Base-by-base conservation (phyloP, 2,113 vertebrate species). In the Syngnathus floridae region DNA sequence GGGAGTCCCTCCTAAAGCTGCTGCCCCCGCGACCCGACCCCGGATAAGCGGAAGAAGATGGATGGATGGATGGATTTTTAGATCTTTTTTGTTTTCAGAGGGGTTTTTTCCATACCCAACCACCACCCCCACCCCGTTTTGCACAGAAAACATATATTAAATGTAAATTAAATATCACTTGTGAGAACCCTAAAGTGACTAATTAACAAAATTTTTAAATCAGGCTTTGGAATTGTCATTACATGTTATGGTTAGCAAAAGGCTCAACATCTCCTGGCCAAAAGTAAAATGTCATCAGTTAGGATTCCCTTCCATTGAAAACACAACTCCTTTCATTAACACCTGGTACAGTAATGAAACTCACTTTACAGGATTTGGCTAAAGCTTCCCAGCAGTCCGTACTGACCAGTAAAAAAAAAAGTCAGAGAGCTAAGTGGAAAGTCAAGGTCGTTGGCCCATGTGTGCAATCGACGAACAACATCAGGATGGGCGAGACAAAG, bases 321-420 rank as follows among this genome's bases (percentile, higher is more conserved):
- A 43, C 31, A 65, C 76, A 67, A 65, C 73, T 85, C 74, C 72
- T 76, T 81, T 78, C 77, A 72, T 81, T 86, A 71, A 74, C 85
- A 79, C 81, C 80, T 84, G 73, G 65, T 82, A 77, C 76, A 62
- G 82, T 80, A 72, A 77, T 82, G 84, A 82, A 89, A 83, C 84
- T 84, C 79, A 81, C 87, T 89, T 90, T 84, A 86, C 41, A 41
- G 78, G 71, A 40, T 79, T 82, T 88, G 85, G 88, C 81, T 40
- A 63, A 38, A 65, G 8, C 45, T 16, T 66, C 74, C 58, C 69
- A 21, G 57, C 64, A 16, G 76, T 89, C 88, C 83, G 70, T 65
- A 45, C 62, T 87, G 83, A 86, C 84, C 82, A 83, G 84, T 87
- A 86, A 87, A 89, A 31, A 31, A 31, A 31, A 31, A 83, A 16